Conservation (phyloP, 2,113 vertebrate species). For the Chloropsis hardwickii region DNA sequence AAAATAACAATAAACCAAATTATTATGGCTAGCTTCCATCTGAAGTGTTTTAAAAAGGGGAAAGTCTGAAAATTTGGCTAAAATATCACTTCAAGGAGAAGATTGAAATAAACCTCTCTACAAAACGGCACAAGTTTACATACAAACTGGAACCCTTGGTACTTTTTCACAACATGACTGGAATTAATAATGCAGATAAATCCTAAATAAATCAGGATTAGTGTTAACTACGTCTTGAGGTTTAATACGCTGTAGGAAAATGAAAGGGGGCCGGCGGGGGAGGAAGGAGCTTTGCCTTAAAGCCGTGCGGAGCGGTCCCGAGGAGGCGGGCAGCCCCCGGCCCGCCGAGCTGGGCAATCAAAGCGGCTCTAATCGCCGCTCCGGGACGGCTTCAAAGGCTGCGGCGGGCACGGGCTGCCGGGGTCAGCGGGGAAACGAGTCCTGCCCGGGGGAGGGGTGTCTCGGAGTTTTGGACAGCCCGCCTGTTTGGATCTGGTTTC, state of each 20-base stretch:
- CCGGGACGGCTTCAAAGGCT: conserved; percentile 60
- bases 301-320: neutral
- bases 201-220: conserved; percentile 84
- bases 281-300: conserved; percentile 35
- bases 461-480: conserved; percentile 41
- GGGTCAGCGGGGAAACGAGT: conserved; percentile 50
- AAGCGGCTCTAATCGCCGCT: conserved; percentile 38
- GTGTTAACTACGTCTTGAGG: conserved; percentile 77
- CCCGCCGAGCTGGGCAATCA: conserved; percentile 58
- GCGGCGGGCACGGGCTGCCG: conserved; percentile 57
- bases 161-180: conserved; percentile 64
- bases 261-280: conserved; percentile 67
- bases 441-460: conserved; percentile 43
- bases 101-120: conserved; percentile 52
- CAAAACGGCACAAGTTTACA: conserved; percentile 58
- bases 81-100: conserved; percentile 47
- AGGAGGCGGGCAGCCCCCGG: neutral
- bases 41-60: conserved; percentile 52
- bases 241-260: conserved; percentile 73
- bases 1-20: conserved; percentile 71
- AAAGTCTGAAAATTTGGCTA: conserved; percentile 60
- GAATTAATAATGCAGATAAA: conserved; percentile 86
- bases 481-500: conserved; percentile 22
- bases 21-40: conserved; percentile 49
- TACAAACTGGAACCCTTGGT: conserved; percentile 41